Evolutionary conservation across 2,113 vertebrate species (phyloP).

Genomic region (Ophiodon elongatus): DNA sequence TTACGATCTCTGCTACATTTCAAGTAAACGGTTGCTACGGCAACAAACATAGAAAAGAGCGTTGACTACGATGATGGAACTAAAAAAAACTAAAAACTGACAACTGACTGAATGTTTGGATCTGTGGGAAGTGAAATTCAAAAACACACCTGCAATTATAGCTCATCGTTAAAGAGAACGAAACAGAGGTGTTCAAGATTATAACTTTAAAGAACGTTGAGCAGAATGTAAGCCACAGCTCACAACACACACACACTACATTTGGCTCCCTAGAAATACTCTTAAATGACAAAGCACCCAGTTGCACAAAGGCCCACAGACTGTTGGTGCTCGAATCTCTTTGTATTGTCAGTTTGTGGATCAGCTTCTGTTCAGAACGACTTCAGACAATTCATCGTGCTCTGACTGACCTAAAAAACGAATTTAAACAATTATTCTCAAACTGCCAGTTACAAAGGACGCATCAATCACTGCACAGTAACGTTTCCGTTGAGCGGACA

Average conservation of each 20-base stretch:
- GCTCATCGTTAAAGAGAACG: too few relatives aligned
- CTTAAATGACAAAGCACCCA: neutral
- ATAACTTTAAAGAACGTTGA: neutral
- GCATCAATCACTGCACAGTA: conserved; percentile 7
- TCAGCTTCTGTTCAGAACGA: neutral
- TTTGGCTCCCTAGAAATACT: neutral
- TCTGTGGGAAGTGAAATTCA: neutral
- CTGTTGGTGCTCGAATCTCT: neutral
- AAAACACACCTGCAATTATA: neutral
- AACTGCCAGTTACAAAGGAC: neutral
- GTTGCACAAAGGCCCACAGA: neutral
- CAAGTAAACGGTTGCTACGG: too few relatives aligned
- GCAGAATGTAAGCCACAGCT: neutral
- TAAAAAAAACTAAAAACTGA: neutral
- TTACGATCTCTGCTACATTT: too few relatives aligned
- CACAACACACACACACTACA: neutral
- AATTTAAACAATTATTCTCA: neutral
- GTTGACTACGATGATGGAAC: neutral
- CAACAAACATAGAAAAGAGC: neutral
- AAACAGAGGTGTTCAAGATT: too few relatives aligned
- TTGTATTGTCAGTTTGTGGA: neutral
- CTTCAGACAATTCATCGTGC: neutral
- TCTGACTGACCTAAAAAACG: conserved; percentile 7
- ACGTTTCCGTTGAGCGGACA: neutral
- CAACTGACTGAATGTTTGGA: neutral